Evolutionary conservation across 2,113 vertebrate species (phyloP).

Genomic region (Gracilinanus agilis): DNA sequence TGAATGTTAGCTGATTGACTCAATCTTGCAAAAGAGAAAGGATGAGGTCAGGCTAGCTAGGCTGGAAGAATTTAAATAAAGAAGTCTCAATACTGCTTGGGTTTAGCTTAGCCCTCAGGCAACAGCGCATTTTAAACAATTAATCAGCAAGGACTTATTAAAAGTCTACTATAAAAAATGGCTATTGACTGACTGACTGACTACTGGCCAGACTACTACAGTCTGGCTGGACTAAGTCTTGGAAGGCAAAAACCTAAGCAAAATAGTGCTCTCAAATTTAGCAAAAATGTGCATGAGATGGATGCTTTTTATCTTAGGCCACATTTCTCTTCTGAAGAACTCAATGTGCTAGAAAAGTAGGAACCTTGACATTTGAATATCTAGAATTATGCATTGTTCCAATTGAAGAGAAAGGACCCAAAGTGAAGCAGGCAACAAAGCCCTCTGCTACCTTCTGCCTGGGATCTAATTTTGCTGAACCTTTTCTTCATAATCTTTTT

Average conservation of each 20-base stretch:
- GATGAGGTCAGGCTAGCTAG: background rate
- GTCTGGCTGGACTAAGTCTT: background rate
- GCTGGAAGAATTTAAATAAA: background rate
- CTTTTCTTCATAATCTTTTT: background rate
- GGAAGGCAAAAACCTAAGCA: background rate
- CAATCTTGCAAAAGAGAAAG: slow-evolving; percentile 9
- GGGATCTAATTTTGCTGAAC: background rate
- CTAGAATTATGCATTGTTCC: background rate
- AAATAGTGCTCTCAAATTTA: background rate
- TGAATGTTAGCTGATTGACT: background rate
- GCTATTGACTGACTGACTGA: background rate
- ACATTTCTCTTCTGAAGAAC: background rate
- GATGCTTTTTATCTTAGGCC: background rate
- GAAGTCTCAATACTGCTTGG: background rate
- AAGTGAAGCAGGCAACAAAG: background rate
- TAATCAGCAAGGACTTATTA: background rate
- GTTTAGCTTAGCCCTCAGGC: background rate
- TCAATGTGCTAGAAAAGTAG: background rate
- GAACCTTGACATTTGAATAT: background rate
- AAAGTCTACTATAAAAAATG: background rate
- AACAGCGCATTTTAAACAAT: background rate
- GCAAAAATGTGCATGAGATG: background rate
- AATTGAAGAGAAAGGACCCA: background rate
- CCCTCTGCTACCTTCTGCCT: background rate
- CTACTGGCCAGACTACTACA: background rate